A percentile compares a stretch with the other conserved stretches of the same genome.
phyloP scores from a whole-genome alignment of 2,888 invertebrate species.

The Neuroscelio doddi region DNA sequence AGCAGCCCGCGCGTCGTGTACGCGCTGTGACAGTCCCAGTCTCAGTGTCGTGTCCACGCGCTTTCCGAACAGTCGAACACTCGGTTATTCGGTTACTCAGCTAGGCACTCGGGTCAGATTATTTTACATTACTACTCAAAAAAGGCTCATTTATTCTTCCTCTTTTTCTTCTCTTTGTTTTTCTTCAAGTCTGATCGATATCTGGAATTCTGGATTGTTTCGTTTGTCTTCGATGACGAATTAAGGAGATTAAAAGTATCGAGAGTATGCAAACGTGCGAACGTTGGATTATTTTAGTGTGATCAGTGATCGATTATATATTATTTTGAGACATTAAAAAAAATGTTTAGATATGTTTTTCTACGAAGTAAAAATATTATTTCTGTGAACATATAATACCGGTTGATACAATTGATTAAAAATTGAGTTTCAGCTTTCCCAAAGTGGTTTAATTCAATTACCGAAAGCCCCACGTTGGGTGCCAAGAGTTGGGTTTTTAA shows the following conservation, averaged over 20 bases:
- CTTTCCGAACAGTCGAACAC: constrained; percentile 50
- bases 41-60: constrained; percentile 62
- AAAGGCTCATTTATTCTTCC: constrained; percentile 4
- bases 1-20: constrained; percentile 30
- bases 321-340: too few species aligned
- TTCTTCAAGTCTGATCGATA: constrained; percentile 7
- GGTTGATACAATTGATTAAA: too few species aligned
- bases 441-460: too few species aligned
- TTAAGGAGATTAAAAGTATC: background rate
- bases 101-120: constrained; percentile 47
- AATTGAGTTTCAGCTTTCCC: too few species aligned
- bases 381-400: too few species aligned
- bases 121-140: background rate
- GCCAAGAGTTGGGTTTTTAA: too few species aligned
- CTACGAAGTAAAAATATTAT: too few species aligned
- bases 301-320: too few species aligned
- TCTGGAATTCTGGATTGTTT: background rate
- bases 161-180: constrained; percentile 20
- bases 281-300: too few species aligned
- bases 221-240: background rate
- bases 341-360: too few species aligned
- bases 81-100: constrained; percentile 55
- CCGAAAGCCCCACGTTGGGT: too few species aligned
- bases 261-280: background rate
- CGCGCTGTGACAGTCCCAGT: constrained; percentile 22